phyloP scores from a whole-genome alignment of 2,797 vertebrate species.

The Erithacus rubecula region DNA sequence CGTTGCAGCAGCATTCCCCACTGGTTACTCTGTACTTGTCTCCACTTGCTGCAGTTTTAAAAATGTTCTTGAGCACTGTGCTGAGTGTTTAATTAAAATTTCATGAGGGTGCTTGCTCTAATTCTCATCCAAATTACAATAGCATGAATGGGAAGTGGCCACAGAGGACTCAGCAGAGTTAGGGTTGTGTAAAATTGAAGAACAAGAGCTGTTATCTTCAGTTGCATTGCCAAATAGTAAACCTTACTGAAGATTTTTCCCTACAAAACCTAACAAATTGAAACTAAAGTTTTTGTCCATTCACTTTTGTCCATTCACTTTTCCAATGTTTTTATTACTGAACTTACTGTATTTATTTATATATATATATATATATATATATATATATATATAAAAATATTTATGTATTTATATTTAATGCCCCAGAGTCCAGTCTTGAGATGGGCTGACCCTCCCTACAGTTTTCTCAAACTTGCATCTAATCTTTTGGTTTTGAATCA shows the following conservation, averaged over 20 bases:
- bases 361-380: too few species aligned
- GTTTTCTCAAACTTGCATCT: neutral
- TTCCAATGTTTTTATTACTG: neutral
- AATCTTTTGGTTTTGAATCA: neutral
- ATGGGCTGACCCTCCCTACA: neutral
- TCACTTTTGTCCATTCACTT: neutral
- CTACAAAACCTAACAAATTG: neutral
- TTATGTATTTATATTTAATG: neutral
- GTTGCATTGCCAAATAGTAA: neutral
- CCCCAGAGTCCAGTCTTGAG: neutral
- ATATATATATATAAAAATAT: too few species aligned
- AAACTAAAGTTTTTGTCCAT: neutral
- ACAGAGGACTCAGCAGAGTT: neutral
- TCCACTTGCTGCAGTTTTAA: neutral
- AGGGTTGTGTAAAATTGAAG: neutral
- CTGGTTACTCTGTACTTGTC: neutral
- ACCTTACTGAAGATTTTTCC: neutral
- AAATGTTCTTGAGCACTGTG: neutral
- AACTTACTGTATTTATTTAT: neutral
- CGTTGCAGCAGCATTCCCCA: neutral
- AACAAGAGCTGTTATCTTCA: neutral
- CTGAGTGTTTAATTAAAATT: slow-evolving; percentile 28
- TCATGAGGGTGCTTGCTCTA: neutral
- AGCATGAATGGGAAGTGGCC: neutral
- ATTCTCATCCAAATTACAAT: neutral